Percentiles rank a stretch among this genome's conserved stretches.
Conservation (phyloP, 2,113 vertebrate genomes). For the Podarcis raffonei region DNA sequence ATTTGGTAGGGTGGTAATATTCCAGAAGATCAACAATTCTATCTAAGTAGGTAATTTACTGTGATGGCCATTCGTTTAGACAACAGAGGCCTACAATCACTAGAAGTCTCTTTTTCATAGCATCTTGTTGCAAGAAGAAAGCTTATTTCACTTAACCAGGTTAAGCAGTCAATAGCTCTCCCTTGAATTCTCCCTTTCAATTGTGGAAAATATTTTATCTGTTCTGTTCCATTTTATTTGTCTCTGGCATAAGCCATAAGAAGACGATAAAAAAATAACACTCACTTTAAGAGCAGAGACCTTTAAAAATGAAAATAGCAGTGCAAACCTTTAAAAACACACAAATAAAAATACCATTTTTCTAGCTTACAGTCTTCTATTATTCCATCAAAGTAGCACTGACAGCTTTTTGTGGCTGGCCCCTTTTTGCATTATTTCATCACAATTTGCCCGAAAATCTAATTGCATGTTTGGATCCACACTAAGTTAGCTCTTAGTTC, state of each 20-base stretch:
- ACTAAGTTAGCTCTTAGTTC: not conserved
- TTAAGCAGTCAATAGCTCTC: not conserved
- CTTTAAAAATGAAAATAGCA: constrained; percentile 1
- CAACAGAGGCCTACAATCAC: constrained; percentile 39
- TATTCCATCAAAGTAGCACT: not conserved
- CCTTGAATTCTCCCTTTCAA: not conserved
- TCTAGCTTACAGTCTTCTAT: not conserved
- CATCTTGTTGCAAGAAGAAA: not conserved
- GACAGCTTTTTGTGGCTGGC: not conserved
- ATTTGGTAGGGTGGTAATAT: not conserved
- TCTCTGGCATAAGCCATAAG: not conserved
- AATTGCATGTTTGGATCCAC: not conserved
- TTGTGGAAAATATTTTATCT: not conserved
- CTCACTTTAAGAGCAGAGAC: not conserved
- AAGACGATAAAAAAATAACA: not conserved
- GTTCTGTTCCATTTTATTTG: not conserved
- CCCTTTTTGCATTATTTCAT: not conserved
- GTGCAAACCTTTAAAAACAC: not conserved
- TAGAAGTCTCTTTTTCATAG: constrained; percentile 1
- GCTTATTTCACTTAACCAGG: not conserved
- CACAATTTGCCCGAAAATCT: not conserved
- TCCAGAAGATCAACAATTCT: not conserved
- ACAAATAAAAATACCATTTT: not conserved
- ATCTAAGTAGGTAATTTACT: not conserved
- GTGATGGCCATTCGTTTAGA: constrained; percentile 11